Conservation (phyloP, 2,113 vertebrate genomes). For the Rhizomys pruinosus region DNA sequence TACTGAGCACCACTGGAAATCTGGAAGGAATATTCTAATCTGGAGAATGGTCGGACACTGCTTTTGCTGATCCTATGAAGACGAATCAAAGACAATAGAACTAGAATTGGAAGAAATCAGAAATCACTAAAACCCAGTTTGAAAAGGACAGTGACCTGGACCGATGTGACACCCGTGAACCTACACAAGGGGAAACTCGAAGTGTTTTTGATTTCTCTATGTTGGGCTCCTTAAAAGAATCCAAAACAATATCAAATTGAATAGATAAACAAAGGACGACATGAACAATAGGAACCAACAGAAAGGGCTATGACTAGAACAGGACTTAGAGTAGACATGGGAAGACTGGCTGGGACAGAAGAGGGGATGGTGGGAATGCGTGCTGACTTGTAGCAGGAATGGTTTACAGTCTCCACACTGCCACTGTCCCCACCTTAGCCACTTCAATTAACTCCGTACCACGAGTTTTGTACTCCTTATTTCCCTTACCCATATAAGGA, state of each 20-base stretch:
- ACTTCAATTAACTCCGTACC: neutral
- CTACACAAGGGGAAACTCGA: neutral
- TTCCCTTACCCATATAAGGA: neutral
- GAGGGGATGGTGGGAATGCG: accelerated
- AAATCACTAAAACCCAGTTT: neutral
- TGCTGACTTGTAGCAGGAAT: neutral
- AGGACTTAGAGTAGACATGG: neutral
- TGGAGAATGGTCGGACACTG: neutral
- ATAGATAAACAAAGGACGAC: neutral
- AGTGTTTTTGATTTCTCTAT: neutral
- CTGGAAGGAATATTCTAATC: neutral
- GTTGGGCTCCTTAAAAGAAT: neutral
- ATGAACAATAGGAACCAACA: neutral
- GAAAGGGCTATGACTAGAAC: neutral
- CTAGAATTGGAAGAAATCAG: neutral
- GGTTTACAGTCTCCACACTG: no score
- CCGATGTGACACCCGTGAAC: neutral
- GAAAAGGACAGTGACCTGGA: neutral
- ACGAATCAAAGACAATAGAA: neutral
- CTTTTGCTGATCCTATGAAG: neutral
- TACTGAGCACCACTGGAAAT: neutral
- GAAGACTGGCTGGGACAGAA: neutral
- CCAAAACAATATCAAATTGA: neutral
- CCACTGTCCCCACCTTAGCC: neutral
- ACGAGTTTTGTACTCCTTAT: neutral